Conservation (phyloP, 2,797 vertebrate genomes). For the Sebastes diploproa region DNA sequence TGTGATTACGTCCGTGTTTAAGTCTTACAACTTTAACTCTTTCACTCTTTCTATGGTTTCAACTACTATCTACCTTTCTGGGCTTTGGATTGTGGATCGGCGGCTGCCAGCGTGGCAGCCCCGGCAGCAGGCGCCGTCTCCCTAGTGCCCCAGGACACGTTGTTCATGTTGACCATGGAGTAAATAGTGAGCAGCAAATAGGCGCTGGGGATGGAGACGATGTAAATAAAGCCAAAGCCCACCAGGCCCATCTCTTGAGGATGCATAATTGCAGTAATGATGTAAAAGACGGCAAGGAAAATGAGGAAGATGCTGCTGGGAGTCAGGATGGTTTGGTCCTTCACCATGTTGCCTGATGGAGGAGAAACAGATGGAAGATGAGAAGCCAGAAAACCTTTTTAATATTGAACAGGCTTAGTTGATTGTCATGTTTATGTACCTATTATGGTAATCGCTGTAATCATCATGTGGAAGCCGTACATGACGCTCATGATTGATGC, state of each 20-base stretch:
- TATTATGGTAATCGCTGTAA: background rate
- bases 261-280: constrained; percentile 68
- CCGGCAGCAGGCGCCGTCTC: constrained; percentile 44
- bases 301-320: constrained; percentile 76
- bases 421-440: background rate
- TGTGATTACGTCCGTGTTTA: too few species aligned
- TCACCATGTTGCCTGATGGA: constrained; percentile 65
- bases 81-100: background rate
- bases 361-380: background rate
- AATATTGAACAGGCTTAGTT: background rate
- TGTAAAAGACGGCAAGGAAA: constrained; percentile 46
- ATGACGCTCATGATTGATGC: constrained; percentile 69
- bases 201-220: constrained; percentile 70
- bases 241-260: constrained; percentile 72
- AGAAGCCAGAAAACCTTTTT: background rate
- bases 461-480: constrained; percentile 76
- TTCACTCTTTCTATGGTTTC: background rate
- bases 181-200: constrained; percentile 77
- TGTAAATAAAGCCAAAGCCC: constrained; percentile 67
- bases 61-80: constrained; percentile 35
- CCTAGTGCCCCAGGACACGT: constrained; percentile 81
- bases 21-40: too few species aligned
- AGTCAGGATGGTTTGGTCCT: constrained; percentile 64
- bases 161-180: constrained; percentile 79
- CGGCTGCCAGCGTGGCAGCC: background rate